Evolutionary conservation across 2,113 vertebrate species (phyloP).

Genomic region (Cochlearius cochlearius): DNA sequence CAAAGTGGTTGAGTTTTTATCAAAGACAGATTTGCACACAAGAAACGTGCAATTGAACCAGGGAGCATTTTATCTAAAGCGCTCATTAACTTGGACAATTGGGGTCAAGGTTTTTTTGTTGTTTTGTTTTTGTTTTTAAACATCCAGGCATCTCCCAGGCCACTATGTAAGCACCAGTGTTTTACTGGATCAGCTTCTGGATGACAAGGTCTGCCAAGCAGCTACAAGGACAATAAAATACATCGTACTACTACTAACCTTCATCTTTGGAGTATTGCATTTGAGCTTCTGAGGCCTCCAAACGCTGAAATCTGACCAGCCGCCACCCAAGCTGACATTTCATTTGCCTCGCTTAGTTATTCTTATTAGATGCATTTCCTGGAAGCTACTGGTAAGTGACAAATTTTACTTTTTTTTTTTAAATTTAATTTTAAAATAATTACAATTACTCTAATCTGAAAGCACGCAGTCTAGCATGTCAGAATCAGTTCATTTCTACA

Average conservation of each 20-base stretch:
- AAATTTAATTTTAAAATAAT: neutral
- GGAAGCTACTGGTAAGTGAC: neutral
- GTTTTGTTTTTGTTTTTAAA: slow-evolving; percentile 10
- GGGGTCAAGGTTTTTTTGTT: neutral
- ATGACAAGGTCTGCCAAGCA: neutral
- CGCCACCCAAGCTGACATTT: neutral
- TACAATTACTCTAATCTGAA: neutral
- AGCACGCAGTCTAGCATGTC: neutral
- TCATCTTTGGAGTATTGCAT: neutral
- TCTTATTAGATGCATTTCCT: neutral
- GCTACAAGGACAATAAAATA: neutral
- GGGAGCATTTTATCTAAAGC: neutral
- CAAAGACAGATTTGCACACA: neutral
- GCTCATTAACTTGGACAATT: neutral
- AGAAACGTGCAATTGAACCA: neutral
- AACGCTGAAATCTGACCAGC: neutral
- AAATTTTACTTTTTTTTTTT: neutral
- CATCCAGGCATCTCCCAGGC: neutral
- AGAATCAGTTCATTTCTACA: neutral
- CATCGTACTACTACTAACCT: neutral
- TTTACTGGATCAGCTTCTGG: neutral
- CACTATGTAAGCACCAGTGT: neutral
- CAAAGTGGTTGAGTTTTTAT: neutral
- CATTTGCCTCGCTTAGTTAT: neutral
- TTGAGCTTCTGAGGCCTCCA: neutral